Evolutionary conservation across 2,113 vertebrate genomes (phyloP), one percentile per base, ranked within the genome.

Genomic region (Lates calcarifer): DNA sequence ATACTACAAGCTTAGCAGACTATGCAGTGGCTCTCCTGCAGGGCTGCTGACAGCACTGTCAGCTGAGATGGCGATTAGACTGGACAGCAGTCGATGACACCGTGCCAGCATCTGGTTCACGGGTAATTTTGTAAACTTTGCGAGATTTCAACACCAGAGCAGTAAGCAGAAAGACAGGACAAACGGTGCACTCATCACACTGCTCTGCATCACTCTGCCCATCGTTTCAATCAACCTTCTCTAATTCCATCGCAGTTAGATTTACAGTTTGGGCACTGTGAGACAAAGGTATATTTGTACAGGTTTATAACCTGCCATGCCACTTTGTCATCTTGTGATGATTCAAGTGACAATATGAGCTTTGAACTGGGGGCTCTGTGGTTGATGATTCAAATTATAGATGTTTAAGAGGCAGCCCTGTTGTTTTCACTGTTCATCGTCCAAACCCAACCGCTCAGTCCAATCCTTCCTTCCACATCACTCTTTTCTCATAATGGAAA

Each of bases 401-500:
- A 56, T 26, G 26, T 47, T 58, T 33, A 26, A 22, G 22, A 18
- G 22, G 51, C 13, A 26, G 33, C 14, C 29, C 22, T 10, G 3
- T 28, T 14, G 58, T 47, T 79, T 63, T 58, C 13, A 65, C 14
- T 66, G 60, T 22, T 72, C 28, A 39, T 31, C 14, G 22, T 71
- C 58, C 35, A 79, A 53, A 62, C 56, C 56, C 18, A 15, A 28
- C 12, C n/a, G 57, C n/a, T 73, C 31, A n/a, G 39, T 29, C 31
- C 31, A 49, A 56, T 41, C 29, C 29, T 49, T 73, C 67, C 60
- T 80, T 37, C 60, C 51, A 45, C 56, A 69, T 45, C 43, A 55
- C 65, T 74, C 24, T 15, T 74, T 35, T 26, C 17, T 69, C 57
- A 17, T 33, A 26, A 41, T 33, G 43, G 33, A 68, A 81, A 73